Base-by-base conservation (phyloP, 2,797 vertebrate species). In the Podarcis lilfordi region DNA sequence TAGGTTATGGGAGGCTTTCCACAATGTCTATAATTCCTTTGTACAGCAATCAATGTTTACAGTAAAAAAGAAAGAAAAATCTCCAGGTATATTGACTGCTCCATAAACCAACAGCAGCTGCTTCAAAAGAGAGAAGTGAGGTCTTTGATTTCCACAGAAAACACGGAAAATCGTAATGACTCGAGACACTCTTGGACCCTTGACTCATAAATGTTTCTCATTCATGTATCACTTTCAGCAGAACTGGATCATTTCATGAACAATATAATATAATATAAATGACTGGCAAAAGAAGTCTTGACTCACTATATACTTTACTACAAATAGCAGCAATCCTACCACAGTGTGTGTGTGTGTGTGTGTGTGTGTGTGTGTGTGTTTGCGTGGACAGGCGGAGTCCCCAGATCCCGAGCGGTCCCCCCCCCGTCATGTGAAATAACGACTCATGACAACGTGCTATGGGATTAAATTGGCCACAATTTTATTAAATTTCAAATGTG, bases 121-220 rank as follows among this genome's bases (percentile, higher is more conserved):
- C 72, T 94, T 95, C 87, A 91, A 90, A 76, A 45, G 23, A 90
- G 74, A 93, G 86, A 86, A 91, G 87, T 50, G 89, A 78, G 55
- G 83, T 80, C 91, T 92, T 93, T 94, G 92, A 92, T 94, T 89
- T 88, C 45, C 89, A 92, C 78, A 92, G 91, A 89, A 94, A 91
- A 95, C 92, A 93, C 88, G 87, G 87, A 89, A 94, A 80, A 90
- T 89, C 86, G 78, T 91, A 94, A 94, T 88, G 86, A 85, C 86
- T 92, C 32, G 81, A 90, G 92, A 93, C 88, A 86, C 75, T 75
- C n/a, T 88, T 89, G 87, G 90, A 82, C 90, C 84, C 85, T 93
- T 94, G 85, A 81, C 90, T 93, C 87, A 95, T 94, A 95, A 94
- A 93, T 94, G 93, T 71, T 8, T 93, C 91, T 93, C 87, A 93